Base-by-base conservation (phyloP, 2,113 vertebrate species). In the Microcebus griseorufus region DNA sequence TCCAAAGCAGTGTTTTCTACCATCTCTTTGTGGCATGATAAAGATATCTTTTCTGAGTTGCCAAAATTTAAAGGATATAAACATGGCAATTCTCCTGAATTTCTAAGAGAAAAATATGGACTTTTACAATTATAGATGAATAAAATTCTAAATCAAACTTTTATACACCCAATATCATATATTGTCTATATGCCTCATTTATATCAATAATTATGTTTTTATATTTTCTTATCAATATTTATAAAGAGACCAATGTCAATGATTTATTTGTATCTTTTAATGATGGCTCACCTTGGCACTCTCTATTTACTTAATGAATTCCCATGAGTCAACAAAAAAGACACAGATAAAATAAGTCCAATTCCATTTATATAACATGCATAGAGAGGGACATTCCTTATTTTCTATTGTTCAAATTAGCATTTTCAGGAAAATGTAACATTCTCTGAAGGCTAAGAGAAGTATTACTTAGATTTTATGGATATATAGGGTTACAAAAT, bases 291-390 rank as follows among this genome's bases (percentile, higher is more conserved):
- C 67, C 6, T 93, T 53, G 20, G 60, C 23, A 81, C 8, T 51
- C 37, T 64, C 62, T 75, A 18, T 51, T 94, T 82, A 55, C n/a
- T 88, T 70, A 95, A 94, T 79, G 81, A 79, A 60, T 76, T 95
- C 82, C 70, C 92, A 1, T 55, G 72, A 86, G 95, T 2, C 64
- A 90, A 87, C 16, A 94, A 84, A 6, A 93, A 60, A 86, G 18
- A 84, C 23, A 62, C 22, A 79, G 34, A 88, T 97, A 90, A 94
- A 97, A 60, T 72, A 76, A 94, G 67, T 48, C 60, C 85, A 96
- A 34, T 25, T 90, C 25, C 20, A 78, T 32, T 79, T 48, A 13
- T 42, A 6, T 51, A 32, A 39, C 6, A 29, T 13, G 37, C 10
- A 42, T 17, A 92, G 34, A 75, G 14, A 93, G 37, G 7, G 76